Percentiles rank a stretch among this genome's conserved stretches.
Evolutionary conservation across 2,113 vertebrate genomes (phyloP).

Genomic region (Dendropsophus ebraccatus): DNA sequence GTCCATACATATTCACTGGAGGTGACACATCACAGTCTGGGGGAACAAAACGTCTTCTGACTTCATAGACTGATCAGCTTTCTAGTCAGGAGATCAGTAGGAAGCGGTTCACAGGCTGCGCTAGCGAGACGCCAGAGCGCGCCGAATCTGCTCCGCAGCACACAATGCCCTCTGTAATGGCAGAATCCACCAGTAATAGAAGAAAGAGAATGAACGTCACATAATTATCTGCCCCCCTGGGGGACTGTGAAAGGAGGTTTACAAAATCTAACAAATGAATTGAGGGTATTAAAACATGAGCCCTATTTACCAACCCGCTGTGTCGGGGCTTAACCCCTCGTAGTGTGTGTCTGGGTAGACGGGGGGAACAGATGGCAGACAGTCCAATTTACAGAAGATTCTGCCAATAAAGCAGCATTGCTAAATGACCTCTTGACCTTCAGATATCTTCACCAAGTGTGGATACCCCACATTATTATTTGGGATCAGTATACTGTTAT

Average conservation of each 20-base stretch:
- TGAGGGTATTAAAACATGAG: neutral
- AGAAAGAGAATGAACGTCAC: neutral
- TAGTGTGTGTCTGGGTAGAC: neutral
- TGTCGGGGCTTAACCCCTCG: neutral
- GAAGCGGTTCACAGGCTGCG: neutral
- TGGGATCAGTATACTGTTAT: no score
- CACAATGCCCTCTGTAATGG: neutral
- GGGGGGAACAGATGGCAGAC: neutral
- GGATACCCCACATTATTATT: no score
- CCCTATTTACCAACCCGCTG: neutral
- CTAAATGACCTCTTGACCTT: no score
- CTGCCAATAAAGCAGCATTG: no score
- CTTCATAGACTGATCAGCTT: slow-evolving; percentile 11
- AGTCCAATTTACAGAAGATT: no score
- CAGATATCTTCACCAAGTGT: no score
- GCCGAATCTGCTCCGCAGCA: neutral
- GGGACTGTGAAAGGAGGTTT: neutral
- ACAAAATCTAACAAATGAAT: neutral
- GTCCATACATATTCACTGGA: neutral
- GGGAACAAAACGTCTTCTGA: neutral
- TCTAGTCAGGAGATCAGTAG: neutral
- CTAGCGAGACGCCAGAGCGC: neutral
- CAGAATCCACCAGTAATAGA: neutral
- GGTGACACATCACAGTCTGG: neutral
- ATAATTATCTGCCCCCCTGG: neutral